These are phyloP conservation scores for Penaeus monodon DNA, from an alignment of 2,888 invertebrate genomes.

Conservation along the genomic window DNA sequence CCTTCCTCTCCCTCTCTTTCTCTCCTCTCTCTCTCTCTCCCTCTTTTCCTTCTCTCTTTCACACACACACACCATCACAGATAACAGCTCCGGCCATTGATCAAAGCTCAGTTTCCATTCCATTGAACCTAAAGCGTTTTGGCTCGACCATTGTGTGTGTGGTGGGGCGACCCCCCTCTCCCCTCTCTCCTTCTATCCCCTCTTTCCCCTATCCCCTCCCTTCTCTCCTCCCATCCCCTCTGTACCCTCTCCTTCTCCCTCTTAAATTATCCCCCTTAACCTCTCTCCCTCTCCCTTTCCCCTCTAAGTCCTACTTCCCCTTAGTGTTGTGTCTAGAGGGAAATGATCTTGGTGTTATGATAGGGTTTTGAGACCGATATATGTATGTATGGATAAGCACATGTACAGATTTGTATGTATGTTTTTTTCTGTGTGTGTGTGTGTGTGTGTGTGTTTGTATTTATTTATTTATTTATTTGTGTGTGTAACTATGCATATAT, in stretches of 20 bases:
- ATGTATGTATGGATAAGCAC: too few relatives aligned
- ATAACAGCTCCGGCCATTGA: constrained; percentile 17
- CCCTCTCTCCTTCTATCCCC: neutral
- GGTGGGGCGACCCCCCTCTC: neutral
- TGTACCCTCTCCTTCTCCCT: neutral
- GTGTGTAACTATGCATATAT: neutral
- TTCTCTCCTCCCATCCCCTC: neutral
- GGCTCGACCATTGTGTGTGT: neutral
- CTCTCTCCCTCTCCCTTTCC: neutral
- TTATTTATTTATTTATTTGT: too few relatives aligned
- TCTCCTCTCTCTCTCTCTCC: neutral
- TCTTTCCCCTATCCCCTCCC: neutral
- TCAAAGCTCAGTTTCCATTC: neutral
- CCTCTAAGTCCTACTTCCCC: neutral
- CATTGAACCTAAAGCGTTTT: too few relatives aligned
- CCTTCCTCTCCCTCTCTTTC: neutral
- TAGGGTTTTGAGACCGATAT: too few relatives aligned
- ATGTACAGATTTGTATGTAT: too few relatives aligned
- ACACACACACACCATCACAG: constrained; percentile 21
- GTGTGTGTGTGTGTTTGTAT: too few relatives aligned
- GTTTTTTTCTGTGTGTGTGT: too few relatives aligned
- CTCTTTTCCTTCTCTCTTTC: too few relatives aligned
- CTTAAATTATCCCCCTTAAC: neutral
- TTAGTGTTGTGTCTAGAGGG: too few relatives aligned
- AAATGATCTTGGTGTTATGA: too few relatives aligned